Evolutionary conservation across 2,888 invertebrate genomes (phyloP).

Genomic region (Bruchidius siliquastri): DNA sequence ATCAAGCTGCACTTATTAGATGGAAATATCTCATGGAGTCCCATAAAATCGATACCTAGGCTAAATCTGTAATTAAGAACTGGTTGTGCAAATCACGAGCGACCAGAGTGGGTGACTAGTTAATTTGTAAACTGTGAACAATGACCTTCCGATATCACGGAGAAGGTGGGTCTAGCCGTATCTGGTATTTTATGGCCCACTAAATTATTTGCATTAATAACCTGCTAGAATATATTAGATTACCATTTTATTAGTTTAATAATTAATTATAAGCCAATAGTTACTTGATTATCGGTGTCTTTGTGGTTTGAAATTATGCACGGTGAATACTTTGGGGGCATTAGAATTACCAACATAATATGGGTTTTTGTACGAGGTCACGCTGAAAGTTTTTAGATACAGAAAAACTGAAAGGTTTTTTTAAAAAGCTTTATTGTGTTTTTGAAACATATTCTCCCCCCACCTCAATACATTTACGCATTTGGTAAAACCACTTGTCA

Average conservation of each 20-base stretch:
- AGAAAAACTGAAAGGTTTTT: no score
- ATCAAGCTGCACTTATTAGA: no score
- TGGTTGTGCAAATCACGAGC: not conserved
- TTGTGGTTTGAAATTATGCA: not conserved
- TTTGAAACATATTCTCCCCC: no score
- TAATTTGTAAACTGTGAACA: not conserved
- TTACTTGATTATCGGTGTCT: not conserved
- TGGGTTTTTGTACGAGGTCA: no score
- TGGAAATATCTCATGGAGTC: no score
- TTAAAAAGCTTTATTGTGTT: no score
- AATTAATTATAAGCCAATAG: not conserved
- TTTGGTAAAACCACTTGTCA: no score
- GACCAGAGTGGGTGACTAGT: not conserved
- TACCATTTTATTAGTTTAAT: not conserved
- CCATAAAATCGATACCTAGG: not conserved
- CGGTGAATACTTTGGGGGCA: not conserved
- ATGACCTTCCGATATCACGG: not conserved
- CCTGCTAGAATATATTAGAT: not conserved
- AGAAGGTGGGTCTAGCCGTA: not conserved
- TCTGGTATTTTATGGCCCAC: not conserved
- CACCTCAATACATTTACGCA: no score
- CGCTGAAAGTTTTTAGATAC: no score
- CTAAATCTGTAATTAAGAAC: not conserved
- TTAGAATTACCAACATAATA: no score
- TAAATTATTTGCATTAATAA: not conserved